Base-by-base conservation (phyloP, 53 echinoderm and acorn worm genomes). In the Temnopleurus reevesii region DNA sequence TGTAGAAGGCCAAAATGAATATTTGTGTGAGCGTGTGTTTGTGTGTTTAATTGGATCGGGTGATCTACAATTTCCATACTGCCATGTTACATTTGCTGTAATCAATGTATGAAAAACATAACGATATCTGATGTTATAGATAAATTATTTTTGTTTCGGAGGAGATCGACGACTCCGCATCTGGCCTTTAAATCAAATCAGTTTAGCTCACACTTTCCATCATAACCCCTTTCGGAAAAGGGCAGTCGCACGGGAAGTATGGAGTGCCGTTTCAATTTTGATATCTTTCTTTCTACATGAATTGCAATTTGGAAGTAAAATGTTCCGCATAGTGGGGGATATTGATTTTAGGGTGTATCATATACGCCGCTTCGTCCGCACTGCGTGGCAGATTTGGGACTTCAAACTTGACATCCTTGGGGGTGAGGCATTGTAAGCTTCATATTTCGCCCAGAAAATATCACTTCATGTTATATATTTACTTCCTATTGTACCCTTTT, bases 251-350 rank as follows among this genome's bases (percentile, higher is more conserved):
- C 41, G 0, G 71, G 71, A 5, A 38, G 9, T 71, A 71, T 71
- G 71, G 21, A 71, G 41, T 71, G 71, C 71, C 36, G 36, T 71
- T 71, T 71, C 71, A 21, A 38, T 71, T 71, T 21, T 41, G 21
- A 63, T 41, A 71, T 71, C 21, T 41, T 41, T 27, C 41, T 21
- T n/a, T n/a, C n/a, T 1, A 38, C 71, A 41, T 38, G 71, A 2
- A 41, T 23, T 36, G n/a, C 38, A 19, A 2, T n/a, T 38, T 66
- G 41, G 41, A 71, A 71, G 41, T 41, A 71, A 43, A 38, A 41
- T 19, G 7, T 41, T 0, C n/a, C 0, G 38, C 6, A 71, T 71
- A 38, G 71, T 71, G 41, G 17, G 4, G 19, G 19, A n/a, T 38
- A 71, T 71, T 41, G 71, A 71, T 71, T 66, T 71, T n/a, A n/a